phyloP scores from a whole-genome alignment of 2,888 invertebrate genomes.

The Apodemia zela region DNA sequence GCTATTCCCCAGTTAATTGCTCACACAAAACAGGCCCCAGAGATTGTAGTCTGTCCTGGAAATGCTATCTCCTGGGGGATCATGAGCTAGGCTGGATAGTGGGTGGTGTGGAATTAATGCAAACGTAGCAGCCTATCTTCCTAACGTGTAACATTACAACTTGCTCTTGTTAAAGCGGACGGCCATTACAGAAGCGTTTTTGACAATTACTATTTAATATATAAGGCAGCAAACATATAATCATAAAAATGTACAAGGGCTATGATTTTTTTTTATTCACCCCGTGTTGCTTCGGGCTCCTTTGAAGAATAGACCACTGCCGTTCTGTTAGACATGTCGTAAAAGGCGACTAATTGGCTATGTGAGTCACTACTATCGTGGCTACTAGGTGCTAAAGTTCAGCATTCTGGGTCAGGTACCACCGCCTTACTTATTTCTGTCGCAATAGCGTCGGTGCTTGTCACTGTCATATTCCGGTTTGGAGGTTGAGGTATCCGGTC shows the following conservation, averaged over 20 bases:
- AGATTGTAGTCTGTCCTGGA: slow-evolving; percentile 2
- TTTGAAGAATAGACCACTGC: too few relatives aligned
- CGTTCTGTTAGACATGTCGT: too few relatives aligned
- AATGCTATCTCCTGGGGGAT: slow-evolving; percentile 12
- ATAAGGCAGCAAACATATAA: background rate
- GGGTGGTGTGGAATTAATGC: slow-evolving; percentile 49
- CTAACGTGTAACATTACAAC: slow-evolving; percentile 44
- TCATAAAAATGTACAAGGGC: background rate
- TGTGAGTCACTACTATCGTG: too few relatives aligned
- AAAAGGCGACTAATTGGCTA: too few relatives aligned
- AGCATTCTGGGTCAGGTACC: too few relatives aligned
- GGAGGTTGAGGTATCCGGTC: too few relatives aligned
- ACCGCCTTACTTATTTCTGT: too few relatives aligned
- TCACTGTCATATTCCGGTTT: too few relatives aligned
- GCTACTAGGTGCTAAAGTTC: too few relatives aligned
- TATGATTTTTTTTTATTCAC: too few relatives aligned
- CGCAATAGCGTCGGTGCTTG: too few relatives aligned
- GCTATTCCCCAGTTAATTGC: slow-evolving; percentile 10
- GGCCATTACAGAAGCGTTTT: slow-evolving; percentile 29
- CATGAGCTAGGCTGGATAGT: slow-evolving; percentile 5
- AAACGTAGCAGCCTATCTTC: slow-evolving; percentile 50
- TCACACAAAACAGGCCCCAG: slow-evolving; percentile 11
- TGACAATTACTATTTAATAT: background rate
- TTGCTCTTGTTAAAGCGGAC: slow-evolving; percentile 36
- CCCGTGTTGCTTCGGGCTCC: too few relatives aligned